Base-by-base conservation (phyloP, 2,797 vertebrate species). In the Arremon aurantiirostris region DNA sequence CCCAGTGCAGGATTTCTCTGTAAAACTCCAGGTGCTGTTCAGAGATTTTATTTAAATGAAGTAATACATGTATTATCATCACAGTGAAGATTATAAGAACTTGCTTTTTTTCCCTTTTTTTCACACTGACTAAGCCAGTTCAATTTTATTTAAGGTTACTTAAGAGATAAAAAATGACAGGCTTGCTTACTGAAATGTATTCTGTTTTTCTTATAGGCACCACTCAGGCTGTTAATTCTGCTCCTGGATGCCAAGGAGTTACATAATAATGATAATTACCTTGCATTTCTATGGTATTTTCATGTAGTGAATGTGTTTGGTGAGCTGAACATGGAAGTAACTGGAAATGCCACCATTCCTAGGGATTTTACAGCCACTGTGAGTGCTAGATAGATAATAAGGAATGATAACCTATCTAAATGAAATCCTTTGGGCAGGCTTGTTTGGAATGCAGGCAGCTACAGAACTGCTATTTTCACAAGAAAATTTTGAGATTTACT, bases 91-190 rank as follows among this genome's bases (percentile, higher is more conserved):
- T 91, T 90, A 84, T 70, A 71, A 90, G 70, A 65, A 89, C 26
- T 60, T 50, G 60, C 6, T 10, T 42, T 56, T 70, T 14, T 16
- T 8, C 14, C 68, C 39, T 79, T 44, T 52, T 46, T 56, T 2
- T 22, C 34, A 18, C 55, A 59, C 44, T 73, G 91, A 90, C 76
- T 95, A 82, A 96, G 77, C 55, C 76, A 81, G 85, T 83, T 90
- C 89, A 93, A 94, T 93, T 92, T 95, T 92, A 91, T 63, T 92
- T 90, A 91, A 96, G 77, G 82, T 92, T 82, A 87, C 42, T 96
- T 95, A 94, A 87, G 66, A 91, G 61, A 91, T 90, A 64, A 96
- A 95, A 96, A 96, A 87, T 90, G 89, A 95, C 94, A 95, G 93
- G 66, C 49, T 88, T 73, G 84, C 56, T 89, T 75, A 55, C 69